Conservation (phyloP, 1,140 invertebrate species). For the Drosophila pseudoananassae region DNA sequence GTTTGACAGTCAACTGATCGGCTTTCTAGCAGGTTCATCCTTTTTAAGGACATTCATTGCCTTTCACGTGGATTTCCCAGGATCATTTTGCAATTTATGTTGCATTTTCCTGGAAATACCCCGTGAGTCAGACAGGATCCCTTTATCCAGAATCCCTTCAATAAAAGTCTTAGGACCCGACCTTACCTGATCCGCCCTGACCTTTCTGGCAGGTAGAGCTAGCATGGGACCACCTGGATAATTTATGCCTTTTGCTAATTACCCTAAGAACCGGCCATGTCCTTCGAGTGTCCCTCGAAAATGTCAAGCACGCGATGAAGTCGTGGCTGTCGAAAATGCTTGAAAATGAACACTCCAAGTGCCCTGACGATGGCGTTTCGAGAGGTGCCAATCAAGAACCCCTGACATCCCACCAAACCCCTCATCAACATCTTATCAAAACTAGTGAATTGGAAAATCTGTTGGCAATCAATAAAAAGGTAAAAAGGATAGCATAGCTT, state of each 20-base stretch:
- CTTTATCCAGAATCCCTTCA: conserved; percentile 18
- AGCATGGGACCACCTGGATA: conserved; percentile 22
- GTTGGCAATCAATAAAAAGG: conserved; percentile 63
- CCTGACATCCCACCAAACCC: neutral
- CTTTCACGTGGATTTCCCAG: conserved; percentile 35
- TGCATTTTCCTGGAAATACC: conserved; percentile 52
- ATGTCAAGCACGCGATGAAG: conserved; percentile 46
- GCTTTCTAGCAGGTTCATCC: neutral
- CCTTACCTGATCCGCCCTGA: conserved; percentile 31
- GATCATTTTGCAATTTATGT: conserved; percentile 41
- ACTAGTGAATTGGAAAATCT: conserved; percentile 47
- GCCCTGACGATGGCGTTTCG: conserved; percentile 16
- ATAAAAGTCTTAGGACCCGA: conserved; percentile 10
- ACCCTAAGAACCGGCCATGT: conserved; percentile 34
- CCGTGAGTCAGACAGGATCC: neutral
- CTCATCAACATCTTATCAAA: conserved; percentile 8
- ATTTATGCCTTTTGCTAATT: conserved; percentile 35
- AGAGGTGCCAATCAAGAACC: conserved; percentile 32
- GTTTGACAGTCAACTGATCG: conserved; percentile 32
- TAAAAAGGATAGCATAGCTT: conserved; percentile 45
- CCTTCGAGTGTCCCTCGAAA: conserved; percentile 33
- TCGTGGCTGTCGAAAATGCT: conserved; percentile 24
- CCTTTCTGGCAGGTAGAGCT: conserved; percentile 35
- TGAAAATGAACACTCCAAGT: conserved; percentile 16
- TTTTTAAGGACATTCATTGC: conserved; percentile 47